Base-by-base conservation (phyloP, 2,113 vertebrate species). In the Alexandromys fortis region DNA sequence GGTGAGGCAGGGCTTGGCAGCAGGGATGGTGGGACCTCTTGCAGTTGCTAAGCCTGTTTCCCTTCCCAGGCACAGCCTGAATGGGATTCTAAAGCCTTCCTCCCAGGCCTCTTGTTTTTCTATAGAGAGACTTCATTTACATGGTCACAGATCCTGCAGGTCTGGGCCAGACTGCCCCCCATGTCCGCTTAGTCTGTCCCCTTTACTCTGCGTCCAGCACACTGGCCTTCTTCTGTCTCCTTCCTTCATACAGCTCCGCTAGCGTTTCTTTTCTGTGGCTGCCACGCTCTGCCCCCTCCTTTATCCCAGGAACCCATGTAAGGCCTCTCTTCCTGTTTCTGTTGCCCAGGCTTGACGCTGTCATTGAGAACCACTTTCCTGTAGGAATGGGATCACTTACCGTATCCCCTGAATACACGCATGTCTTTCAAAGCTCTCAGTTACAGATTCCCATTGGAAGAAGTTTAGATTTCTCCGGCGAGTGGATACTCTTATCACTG, bases 11-110 rank as follows among this genome's bases (percentile, higher is more conserved):
- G 30, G 26, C 78, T 58, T 22, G 55, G 79, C 13, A 1, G 35
- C 87, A 17, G 22, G 28, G 11, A 63, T 3, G 38, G 22, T 82
- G 21, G 35, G n/a, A 52, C 42, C 35, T 68, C 35, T 38, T n/a
- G 70, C 8, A 47, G n/a, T 81, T 72, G 79, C 81, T 94, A 22
- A 95, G 42, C 92, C 85, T 72, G 95, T 96, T 97, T 92, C 24
- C 58, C 47, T 88, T 86, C 35, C 52, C 86, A 38, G 7, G 45
- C 12, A 11, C 38, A 24, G 0, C 38, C 89, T 58, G 86, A 6
- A 35, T 42, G 76, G 92, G 73, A 73, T 63, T 63, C 86, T 19
- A 68, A 79, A 90, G 86, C n/a, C 49, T 82, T 49, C 30, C 79
- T 63, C 38, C 3, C 35, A 11, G 63, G 83, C 47, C 73, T 78